phyloP scores from a whole-genome alignment of 2,888 invertebrate genomes.

The Chaitophorus viminalis region DNA sequence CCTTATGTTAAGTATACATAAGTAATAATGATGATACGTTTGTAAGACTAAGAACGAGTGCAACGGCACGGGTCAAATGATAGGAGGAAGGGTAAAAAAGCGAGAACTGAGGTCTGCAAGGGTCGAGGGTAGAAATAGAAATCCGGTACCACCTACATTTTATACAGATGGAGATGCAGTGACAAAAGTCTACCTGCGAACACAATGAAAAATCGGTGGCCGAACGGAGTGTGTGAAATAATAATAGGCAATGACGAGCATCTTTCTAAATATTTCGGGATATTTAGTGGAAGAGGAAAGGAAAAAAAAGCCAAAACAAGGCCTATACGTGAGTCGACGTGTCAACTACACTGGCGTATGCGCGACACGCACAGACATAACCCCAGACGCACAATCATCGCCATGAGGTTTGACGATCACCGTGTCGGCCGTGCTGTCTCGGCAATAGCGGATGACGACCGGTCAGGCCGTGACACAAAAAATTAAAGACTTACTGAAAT shows the following conservation, averaged over 20 bases:
- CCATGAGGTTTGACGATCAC: conserved; percentile 54
- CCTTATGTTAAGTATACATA: neutral
- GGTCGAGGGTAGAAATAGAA: no score
- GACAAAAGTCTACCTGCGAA: neutral
- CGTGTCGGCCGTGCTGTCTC: neutral
- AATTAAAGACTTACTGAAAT: conserved; percentile 53
- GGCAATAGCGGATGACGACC: neutral
- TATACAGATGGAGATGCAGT: no score
- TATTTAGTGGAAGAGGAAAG: neutral
- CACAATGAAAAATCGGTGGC: neutral
- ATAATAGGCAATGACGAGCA: neutral
- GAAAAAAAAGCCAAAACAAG: neutral
- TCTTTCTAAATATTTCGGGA: neutral
- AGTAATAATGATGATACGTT: neutral
- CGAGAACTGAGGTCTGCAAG: no score
- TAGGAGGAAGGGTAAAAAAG: neutral
- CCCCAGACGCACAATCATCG: conserved; percentile 29
- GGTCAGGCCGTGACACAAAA: no score
- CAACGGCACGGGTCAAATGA: neutral
- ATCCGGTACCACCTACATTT: no score
- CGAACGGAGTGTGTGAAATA: neutral
- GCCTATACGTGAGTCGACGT: conserved; percentile 38
- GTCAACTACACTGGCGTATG: conserved; percentile 19
- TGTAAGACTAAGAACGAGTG: no score
- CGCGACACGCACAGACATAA: conserved; percentile 32